Evolutionary conservation across 2,797 vertebrate genomes (phyloP), one percentile per base, ranked within the genome.

Genomic region (Morus bassanus): DNA sequence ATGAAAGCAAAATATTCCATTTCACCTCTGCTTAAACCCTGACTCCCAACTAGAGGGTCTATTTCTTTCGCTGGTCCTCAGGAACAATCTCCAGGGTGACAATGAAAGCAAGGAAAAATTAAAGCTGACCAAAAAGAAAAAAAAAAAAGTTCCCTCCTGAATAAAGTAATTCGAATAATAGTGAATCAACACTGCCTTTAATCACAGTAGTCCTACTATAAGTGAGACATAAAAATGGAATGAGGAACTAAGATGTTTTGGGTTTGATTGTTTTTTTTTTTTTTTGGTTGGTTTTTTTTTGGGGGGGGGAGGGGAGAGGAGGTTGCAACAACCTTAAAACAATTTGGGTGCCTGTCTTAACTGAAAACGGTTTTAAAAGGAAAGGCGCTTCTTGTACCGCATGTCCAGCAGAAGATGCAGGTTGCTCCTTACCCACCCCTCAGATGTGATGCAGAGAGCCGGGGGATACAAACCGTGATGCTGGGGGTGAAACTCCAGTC

Each of bases 351-450:
- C 23, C 28, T 51, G 10, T 41, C 24, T 46, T 54, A 11, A 33
- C 30, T 51, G 51, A 39, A 63, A 73, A 48, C 1, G 4, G 7
- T 5, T 13, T 54, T 61, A 18, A 60, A 75, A 90, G 24, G 9
- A 21, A 39, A 39, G 27, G 33, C 1, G 5, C 13, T 35, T n/a
- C 5, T 4, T 18, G 50, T 0, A 0, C 16, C 6, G 12, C 5
- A 3, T 10, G 31, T 11, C 59, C 63, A 46, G 33, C 18, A 7
- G 41, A 18, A 60, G 22, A 18, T 5, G 25, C 51, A 6, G 31
- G 25, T 0, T 60, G n/a, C 17, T 67, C 31, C 37, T 81, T 4
- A 14, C 23, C 13, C 53, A 2, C 63, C 11, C 2, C 24, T 30
- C 59, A 11, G 39, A 9, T 6, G 70, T 3, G 63, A 14, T 8